Base-by-base conservation (phyloP, 2,888 invertebrate genomes). In the Deilephila porcellus region DNA sequence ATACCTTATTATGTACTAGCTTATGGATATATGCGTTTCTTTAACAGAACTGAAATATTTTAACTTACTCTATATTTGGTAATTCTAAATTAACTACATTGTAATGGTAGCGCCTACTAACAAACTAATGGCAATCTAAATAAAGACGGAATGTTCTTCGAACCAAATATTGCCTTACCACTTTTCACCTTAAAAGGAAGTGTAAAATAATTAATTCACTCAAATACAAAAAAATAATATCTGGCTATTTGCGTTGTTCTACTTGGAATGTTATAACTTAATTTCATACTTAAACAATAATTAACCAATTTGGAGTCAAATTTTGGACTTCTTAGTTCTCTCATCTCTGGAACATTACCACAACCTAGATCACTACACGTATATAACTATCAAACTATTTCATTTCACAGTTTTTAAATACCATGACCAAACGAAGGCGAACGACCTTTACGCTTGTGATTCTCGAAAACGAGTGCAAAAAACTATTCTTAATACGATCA, bases 401-500 rank as follows among this genome's bases (percentile, higher is more conserved):
- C 4, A 34, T 52, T 67, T 25, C 45, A 67, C 17, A 56, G 25
- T 52, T 67, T 52, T 17, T 25, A 52, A 67, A 67, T 25, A 52
- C 20, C 45, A 52, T n/a, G 11, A 67, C 37, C 34, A 8, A 20
- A 45, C 67, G 17, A 45, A 52, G 73, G 79, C 75, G 81, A 80
- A 79, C 74, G 83, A 83, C 80, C 81, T 78, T 71, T 70, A 59
- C 70, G 63, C 56, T 60, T 70, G 71, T 73, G 76, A 78, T 78
- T 74, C 78, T 73, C 75, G 59, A 52, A 78, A 81, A 77, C 77
- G 73, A 72, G 73, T 75, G 63, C 76, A 77, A 83, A 83, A 83
- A 82, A 82, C 78, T 60, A 60, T 59, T 72, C 62, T 71, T 73
- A 80, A 82, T 78, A 81, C 77, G 70, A 53, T 70, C 67, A 67